phyloP scores from a whole-genome alignment of 2,888 invertebrate species.

The Gnatocerus cornutus region DNA sequence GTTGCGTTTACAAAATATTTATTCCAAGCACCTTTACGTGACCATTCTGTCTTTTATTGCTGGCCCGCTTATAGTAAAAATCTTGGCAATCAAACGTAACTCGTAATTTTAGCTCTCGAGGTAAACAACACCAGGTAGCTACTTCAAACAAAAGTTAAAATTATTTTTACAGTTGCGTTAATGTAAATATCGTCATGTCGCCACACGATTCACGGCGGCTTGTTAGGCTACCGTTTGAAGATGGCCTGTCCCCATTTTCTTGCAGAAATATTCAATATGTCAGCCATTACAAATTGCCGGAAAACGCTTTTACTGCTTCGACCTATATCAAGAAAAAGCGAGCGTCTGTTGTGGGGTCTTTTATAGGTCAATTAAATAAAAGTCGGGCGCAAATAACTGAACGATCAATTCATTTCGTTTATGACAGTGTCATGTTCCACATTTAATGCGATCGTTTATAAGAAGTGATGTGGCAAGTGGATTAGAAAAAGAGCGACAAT shows the following conservation, averaged over 20 bases:
- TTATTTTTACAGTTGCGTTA: slow-evolving; percentile 3
- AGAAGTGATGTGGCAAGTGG: slow-evolving; percentile 12
- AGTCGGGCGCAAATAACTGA: slow-evolving; percentile 22
- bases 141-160: slow-evolving; percentile 8
- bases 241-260: background rate
- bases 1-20: too few relatives aligned
- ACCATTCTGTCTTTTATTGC: background rate
- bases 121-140: slow-evolving; percentile 36
- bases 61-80: background rate
- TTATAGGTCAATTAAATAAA: slow-evolving; percentile 44
- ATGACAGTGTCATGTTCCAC: slow-evolving; percentile 33
- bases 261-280: slow-evolving; percentile 7
- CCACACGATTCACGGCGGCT: background rate
- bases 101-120: slow-evolving; percentile 33
- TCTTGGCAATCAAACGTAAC: slow-evolving; percentile 7
- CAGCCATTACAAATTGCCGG: slow-evolving; percentile 12
- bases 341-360: slow-evolving; percentile 29
- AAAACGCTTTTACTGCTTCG: slow-evolving; percentile 17
- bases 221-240: background rate
- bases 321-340: slow-evolving; percentile 38
- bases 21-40: background rate
- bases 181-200: slow-evolving; percentile 1
- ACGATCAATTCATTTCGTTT: slow-evolving; percentile 38
- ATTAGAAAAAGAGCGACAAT: background rate
- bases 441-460: slow-evolving; percentile 8